Evolutionary conservation across 1,140 invertebrate genomes (phyloP).

Genomic region (Papilio helenus): DNA sequence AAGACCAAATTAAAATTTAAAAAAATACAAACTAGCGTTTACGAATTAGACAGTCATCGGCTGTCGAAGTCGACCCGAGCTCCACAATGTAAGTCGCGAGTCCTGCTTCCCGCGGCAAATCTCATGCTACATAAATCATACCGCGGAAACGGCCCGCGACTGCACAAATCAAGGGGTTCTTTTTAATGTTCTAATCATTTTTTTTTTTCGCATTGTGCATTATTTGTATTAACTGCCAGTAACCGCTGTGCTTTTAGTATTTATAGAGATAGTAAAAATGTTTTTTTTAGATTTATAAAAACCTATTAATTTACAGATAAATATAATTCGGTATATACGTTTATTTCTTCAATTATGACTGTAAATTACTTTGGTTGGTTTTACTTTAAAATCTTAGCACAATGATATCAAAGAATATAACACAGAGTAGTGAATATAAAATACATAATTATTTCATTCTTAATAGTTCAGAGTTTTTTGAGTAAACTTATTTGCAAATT

Average conservation of each 20-base stretch:
- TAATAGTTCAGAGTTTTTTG: no score
- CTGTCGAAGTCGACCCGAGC: constrained; percentile 44
- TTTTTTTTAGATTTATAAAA: neutral
- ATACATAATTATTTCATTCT: neutral
- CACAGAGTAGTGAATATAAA: neutral
- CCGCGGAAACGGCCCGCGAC: constrained; percentile 54
- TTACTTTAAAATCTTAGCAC: constrained; percentile 11
- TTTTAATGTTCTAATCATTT: constrained; percentile 51
- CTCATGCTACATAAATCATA: constrained; percentile 63
- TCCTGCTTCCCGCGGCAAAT: constrained; percentile 55
- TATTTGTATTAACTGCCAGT: constrained; percentile 22
- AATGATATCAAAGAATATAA: neutral
- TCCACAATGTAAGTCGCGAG: constrained; percentile 48
- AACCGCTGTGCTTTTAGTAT: neutral
- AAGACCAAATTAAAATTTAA: no score
- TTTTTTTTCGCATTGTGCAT: constrained; percentile 17
- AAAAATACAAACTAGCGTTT: neutral
- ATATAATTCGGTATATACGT: neutral
- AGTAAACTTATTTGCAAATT: no score
- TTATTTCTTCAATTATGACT: neutral
- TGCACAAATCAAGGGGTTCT: constrained; percentile 57
- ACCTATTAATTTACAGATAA: neutral
- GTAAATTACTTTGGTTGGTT: neutral
- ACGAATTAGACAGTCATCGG: constrained; percentile 47
- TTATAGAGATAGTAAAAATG: neutral